phyloP scores from a whole-genome alignment of 2,888 invertebrate genomes.

The Griposia aprilina region DNA sequence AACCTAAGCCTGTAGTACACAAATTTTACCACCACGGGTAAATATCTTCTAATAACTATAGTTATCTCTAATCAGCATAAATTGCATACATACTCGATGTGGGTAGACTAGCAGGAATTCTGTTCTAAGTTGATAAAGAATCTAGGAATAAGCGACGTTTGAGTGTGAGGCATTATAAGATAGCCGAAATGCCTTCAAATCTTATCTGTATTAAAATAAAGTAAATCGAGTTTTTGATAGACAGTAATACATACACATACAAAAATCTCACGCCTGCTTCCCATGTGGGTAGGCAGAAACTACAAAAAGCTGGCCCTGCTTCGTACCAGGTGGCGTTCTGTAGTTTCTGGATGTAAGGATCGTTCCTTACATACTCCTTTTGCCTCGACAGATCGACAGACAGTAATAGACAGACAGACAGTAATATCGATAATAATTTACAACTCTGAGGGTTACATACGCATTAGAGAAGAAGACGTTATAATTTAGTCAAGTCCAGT shows the following conservation, averaged over 20 bases:
- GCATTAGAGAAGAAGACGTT: background rate
- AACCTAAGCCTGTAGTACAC: constrained; percentile 69
- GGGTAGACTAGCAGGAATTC: no score
- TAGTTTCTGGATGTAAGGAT: no score
- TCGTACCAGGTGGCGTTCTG: no score
- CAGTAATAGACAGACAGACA: background rate
- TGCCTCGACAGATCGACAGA: no score
- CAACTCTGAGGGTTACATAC: background rate
- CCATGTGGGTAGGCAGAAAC: no score
- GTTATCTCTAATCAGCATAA: background rate
- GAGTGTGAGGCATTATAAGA: background rate
- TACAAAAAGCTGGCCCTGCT: no score
- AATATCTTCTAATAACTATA: constrained; percentile 10
- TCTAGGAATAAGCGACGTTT: background rate
- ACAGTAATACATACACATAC: background rate
- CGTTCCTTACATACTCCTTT: no score
- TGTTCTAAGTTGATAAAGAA: background rate
- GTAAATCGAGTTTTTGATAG: background rate
- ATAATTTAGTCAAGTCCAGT: background rate
- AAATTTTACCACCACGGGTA: constrained; percentile 62
- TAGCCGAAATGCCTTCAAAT: background rate
- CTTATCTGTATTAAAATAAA: background rate
- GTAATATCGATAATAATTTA: no score
- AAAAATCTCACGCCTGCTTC: no score
- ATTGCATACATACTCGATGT: background rate